Percentiles rank a stretch among this genome's conserved stretches.
phyloP scores from a whole-genome alignment of 2,113 vertebrate species.

The Heterotis niloticus region DNA sequence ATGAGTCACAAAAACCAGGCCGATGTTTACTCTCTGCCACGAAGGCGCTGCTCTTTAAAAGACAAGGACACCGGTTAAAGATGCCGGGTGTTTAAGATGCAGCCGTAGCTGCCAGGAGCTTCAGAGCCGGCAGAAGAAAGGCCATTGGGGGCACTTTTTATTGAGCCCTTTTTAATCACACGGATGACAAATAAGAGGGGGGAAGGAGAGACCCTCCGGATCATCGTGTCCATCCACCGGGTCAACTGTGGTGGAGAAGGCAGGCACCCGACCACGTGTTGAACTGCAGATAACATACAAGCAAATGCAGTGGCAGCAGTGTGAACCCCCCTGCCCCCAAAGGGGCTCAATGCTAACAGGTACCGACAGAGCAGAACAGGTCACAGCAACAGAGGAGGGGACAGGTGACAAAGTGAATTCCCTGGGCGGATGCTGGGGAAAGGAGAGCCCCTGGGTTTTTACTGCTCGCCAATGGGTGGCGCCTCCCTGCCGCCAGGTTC shows the following conservation, averaged over 20 bases:
- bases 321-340: not conserved
- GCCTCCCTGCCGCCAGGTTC: conserved; percentile 46
- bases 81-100: conserved; percentile 53
- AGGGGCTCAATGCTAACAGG: conserved; percentile 10
- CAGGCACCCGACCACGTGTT: not conserved
- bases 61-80: conserved; percentile 46
- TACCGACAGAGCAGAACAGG: not conserved
- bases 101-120: conserved; percentile 35
- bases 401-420: no score
- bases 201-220: not conserved
- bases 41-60: conserved; percentile 37
- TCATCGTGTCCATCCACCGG: not conserved
- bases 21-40: conserved; percentile 48
- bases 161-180: conserved; percentile 38
- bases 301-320: no score
- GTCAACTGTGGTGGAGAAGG: not conserved
- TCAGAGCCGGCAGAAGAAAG: conserved; percentile 39
- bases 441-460: conserved; percentile 42
- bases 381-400: not conserved
- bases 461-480: conserved; percentile 53
- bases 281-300: not conserved
- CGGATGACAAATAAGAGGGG: not conserved
- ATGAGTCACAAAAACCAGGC: conserved; percentile 36
- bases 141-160: conserved; percentile 46
- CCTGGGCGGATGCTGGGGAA: conserved; percentile 21